Evolutionary conservation across 2,797 vertebrate genomes (phyloP), one percentile per base, ranked within the genome.

Genomic region (Labeo calbasu): DNA sequence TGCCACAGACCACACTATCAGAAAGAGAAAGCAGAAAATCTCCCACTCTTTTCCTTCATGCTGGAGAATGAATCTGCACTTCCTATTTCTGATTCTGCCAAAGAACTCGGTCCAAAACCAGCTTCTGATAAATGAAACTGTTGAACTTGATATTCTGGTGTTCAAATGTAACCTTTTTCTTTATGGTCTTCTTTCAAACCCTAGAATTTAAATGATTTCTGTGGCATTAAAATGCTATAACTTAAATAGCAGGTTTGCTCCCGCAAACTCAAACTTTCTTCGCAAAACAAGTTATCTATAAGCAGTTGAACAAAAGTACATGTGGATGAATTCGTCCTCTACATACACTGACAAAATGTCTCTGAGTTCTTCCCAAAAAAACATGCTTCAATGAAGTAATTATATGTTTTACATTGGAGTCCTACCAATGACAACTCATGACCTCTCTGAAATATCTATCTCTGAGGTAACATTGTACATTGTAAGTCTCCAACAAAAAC

Each of bases 401-500:
- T 55, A 78, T 46, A 79, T 55, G 78, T 66, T 79, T 32, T 23
- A n/a, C 57, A 43, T 32, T 63, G 59, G 8, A 50, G 25, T 72
- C 8, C 12, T 36, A 72, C 55, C 80, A 73, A 63, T 36, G 43
- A 61, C 32, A 63, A 63, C 43, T 36, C 12, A 48, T 73, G 70
- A 73, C 59, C 55, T 57, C 4, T n/a, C 32, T 65, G 46, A 82
- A 83, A 79, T 69, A 78, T 66, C 36, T 28, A 17, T 82, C 80
- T 82, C 69, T 36, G 55, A 63, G 43, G 80, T 82, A 48, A 23
- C 55, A 48, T 17, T 81, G 10, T 23, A 57, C 51, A 36, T 36
- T 71, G 14, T 0, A 77, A 7, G 21, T 77, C n/a, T 77, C 68
- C 79, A 81, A 71, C 11, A 70, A 82, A 85, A 85, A 76, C 72